Conservation (phyloP, 2,113 vertebrate genomes). For the Chitala chitala region DNA sequence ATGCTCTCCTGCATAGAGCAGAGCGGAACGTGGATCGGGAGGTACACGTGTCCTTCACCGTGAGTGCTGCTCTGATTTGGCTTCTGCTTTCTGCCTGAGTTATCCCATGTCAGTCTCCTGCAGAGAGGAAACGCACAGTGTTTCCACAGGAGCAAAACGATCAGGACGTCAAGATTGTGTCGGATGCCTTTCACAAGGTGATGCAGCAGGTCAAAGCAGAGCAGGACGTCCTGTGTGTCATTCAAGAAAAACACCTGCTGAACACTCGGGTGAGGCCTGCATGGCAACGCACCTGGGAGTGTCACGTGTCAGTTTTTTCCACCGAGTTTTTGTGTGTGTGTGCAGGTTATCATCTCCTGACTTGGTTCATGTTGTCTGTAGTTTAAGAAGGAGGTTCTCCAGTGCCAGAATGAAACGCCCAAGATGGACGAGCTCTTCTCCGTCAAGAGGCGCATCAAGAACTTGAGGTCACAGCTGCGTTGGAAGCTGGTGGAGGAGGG, state of each 20-base stretch:
- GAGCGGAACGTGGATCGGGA: conserved; percentile 58
- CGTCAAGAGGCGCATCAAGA: conserved; percentile 65
- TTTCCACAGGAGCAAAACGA: conserved; percentile 52
- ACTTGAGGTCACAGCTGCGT: conserved; percentile 59
- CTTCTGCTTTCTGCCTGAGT: not conserved
- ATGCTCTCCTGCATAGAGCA: conserved; percentile 54
- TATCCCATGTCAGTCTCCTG: too few relatives aligned
- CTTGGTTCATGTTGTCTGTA: conserved; percentile 28
- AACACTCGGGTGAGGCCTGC: conserved; percentile 54
- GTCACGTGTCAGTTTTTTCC: too few relatives aligned
- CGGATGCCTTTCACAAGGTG: conserved; percentile 48
- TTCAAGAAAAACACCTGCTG: conserved; percentile 52
- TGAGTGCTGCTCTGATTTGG: conserved; percentile 42
- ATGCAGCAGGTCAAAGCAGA: conserved; percentile 50
- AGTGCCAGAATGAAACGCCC: conserved; percentile 57
- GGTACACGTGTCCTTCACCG: conserved; percentile 51
- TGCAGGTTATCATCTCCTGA: too few relatives aligned
- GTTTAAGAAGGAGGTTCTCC: conserved; percentile 59
- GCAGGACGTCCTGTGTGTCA: conserved; percentile 46
- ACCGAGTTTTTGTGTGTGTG: too few relatives aligned
- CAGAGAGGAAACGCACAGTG: not conserved
- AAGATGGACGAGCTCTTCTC: conserved; percentile 53
- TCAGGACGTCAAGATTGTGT: conserved; percentile 54
- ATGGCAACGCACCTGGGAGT: not conserved
- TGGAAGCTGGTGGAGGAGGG: conserved; percentile 67